Base-by-base conservation (phyloP, 2,797 vertebrate genomes). In the Onychomys torridus region DNA sequence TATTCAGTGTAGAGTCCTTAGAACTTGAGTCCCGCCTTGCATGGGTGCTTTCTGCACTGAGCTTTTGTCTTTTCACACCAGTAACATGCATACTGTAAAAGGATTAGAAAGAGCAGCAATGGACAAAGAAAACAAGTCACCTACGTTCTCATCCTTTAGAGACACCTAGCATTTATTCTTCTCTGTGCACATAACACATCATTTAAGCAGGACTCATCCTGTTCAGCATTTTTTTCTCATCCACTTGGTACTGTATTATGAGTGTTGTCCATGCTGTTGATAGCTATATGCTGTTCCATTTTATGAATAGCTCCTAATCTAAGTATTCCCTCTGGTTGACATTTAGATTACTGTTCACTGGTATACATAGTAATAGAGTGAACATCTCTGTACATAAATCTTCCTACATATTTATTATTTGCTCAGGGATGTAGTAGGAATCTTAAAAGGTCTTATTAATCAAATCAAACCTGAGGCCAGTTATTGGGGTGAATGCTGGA, bases 331-430 rank as follows among this genome's bases (percentile, higher is more conserved):
- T 65, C 12, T 90, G 65, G 91, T 94, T 93, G 88, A 92, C 65
- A 93, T 84, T 93, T 92, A 61, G 19, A 32, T 93, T 95, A 69
- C 92, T 97, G 95, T 95, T 89, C 46, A 34, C 59, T 93, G 65
- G 27, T 90, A 85, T 90, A 94, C 95, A 91, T 83, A 94, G 75
- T 89, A 94, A 95, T 90, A 73, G 67, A 37, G 77, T 92, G 46
- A 95, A 78, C 76, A 93, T 95, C 49, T 91, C 75, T 96, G n/a
- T 43, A 89, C 25, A 46, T 89, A 77, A 89, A 90, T 82, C 81
- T 93, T 85, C 55, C 65, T 93, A 17, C 37, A 88, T 69, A 93
- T 90, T 43, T 91, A 49, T 88, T 95, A 61, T 78, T 93, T 94
- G 52, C 76, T 96, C 86, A 89, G n/a, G n/a, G n/a, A n/a, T n/a